Evolutionary conservation across 2,113 vertebrate species (phyloP).

Genomic region (Propithecus coquereli): DNA sequence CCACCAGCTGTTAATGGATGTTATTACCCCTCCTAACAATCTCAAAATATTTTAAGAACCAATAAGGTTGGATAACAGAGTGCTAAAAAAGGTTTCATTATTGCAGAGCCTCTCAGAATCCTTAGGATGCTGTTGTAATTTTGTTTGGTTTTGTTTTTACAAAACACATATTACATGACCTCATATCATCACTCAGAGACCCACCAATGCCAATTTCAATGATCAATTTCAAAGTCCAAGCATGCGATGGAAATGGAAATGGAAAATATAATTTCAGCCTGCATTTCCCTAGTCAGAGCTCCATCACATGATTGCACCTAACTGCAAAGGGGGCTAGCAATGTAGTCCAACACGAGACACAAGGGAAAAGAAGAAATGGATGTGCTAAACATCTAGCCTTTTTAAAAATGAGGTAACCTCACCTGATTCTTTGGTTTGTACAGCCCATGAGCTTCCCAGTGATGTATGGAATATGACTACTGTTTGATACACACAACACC

Average conservation of each 20-base stretch:
- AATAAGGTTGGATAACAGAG: neutral
- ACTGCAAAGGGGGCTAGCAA: neutral
- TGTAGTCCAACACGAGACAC: neutral
- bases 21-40: neutral
- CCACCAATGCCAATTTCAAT: neutral
- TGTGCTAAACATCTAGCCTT: neutral
- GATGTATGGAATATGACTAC: neutral
- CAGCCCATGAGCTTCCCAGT: neutral
- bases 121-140: neutral
- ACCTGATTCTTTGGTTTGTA: neutral
- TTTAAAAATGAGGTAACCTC: neutral
- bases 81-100: neutral
- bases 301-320: neutral
- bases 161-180: neutral
- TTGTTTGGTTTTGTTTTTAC: neutral
- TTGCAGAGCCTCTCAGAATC: neutral
- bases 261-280: neutral
- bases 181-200: neutral
- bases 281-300: neutral
- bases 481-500: neutral
- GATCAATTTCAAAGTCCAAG: neutral
- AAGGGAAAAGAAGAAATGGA: neutral
- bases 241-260: neutral
- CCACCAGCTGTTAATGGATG: neutral
- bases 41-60: neutral